Conservation (phyloP, 2,888 invertebrate genomes). For the Agriotes lineatus region DNA sequence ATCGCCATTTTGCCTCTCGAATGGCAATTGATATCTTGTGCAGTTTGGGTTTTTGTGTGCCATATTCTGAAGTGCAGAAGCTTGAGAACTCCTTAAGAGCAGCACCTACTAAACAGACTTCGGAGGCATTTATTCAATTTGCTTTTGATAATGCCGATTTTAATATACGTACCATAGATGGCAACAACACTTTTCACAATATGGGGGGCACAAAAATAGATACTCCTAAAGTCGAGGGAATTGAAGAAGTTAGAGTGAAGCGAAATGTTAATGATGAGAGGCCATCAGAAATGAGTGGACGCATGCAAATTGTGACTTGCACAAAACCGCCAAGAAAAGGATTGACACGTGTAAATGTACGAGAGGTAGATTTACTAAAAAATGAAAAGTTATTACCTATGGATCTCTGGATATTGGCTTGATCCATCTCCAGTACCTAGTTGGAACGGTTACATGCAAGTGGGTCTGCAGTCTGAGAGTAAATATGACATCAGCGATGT, state of each 20-base stretch:
- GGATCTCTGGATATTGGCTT: conserved; percentile 18
- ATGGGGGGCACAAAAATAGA: conserved; percentile 9
- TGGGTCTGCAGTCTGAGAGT: conserved; percentile 4
- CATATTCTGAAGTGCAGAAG: conserved; percentile 14
- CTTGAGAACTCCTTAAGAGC: conserved; percentile 5
- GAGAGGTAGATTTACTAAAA: conserved; percentile 10
- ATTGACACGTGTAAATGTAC: conserved; percentile 6
- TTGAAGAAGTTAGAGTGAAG: conserved; percentile 13
- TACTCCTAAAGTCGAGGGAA: not conserved
- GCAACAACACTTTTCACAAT: conserved; percentile 12
- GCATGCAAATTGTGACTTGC: conserved; percentile 5
- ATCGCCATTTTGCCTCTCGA: conserved; percentile 11
- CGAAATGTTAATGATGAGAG: not conserved
- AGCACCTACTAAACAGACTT: conserved; percentile 1
- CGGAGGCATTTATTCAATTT: not conserved
- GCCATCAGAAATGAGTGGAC: conserved; percentile 18
- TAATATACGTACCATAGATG: conserved; percentile 16
- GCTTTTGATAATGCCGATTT: conserved; percentile 10
- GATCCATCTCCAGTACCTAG: conserved; percentile 12
- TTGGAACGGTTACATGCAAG: conserved; percentile 16
- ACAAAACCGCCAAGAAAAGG: conserved; percentile 3
- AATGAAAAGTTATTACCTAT: conserved; percentile 9
- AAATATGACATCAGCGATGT: conserved; percentile 19
- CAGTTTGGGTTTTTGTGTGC: conserved; percentile 8
- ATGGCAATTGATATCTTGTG: conserved; percentile 9